phyloP scores from a whole-genome alignment of 92 coral and sea anemone genomes.

The Porites evermanni region DNA sequence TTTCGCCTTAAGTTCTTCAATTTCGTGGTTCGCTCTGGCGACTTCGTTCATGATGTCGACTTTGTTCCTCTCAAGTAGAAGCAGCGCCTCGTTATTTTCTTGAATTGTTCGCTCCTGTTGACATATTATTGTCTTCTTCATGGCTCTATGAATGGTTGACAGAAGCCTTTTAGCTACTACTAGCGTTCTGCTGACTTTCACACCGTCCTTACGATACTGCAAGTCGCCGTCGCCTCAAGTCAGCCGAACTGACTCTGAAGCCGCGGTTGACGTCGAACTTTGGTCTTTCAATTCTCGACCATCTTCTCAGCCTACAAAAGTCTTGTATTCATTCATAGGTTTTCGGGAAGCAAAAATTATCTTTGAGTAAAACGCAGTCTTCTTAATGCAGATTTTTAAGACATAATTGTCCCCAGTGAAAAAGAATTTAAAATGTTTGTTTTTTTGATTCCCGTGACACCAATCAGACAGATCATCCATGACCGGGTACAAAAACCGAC shows the following conservation, averaged over 20 bases:
- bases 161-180: background rate
- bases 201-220: too few relatives aligned
- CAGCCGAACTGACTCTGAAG: too few relatives aligned
- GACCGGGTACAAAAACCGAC: slow-evolving; percentile 2
- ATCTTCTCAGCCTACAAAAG: too few relatives aligned
- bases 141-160: background rate
- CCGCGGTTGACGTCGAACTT: background rate
- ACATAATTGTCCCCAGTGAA: slow-evolving; percentile 5
- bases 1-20: slow-evolving; percentile 40
- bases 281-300: background rate
- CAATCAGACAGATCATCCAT: background rate
- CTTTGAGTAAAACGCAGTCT: background rate
- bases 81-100: slow-evolving; percentile 29
- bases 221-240: too few relatives aligned
- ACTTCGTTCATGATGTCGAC: slow-evolving; percentile 53
- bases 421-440: slow-evolving; percentile 30
- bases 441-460: slow-evolving; percentile 21
- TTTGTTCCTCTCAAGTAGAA: slow-evolving; percentile 29
- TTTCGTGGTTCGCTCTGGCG: slow-evolving; percentile 48
- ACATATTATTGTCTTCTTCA: slow-evolving; percentile 25
- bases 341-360: background rate
- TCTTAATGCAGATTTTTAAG: background rate
- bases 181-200: background rate
- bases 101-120: slow-evolving; percentile 34
- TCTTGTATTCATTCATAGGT: background rate